These are phyloP conservation scores for Pitta sordida DNA, from an alignment of 2,113 vertebrate genomes.

Conservation along the genomic window DNA sequence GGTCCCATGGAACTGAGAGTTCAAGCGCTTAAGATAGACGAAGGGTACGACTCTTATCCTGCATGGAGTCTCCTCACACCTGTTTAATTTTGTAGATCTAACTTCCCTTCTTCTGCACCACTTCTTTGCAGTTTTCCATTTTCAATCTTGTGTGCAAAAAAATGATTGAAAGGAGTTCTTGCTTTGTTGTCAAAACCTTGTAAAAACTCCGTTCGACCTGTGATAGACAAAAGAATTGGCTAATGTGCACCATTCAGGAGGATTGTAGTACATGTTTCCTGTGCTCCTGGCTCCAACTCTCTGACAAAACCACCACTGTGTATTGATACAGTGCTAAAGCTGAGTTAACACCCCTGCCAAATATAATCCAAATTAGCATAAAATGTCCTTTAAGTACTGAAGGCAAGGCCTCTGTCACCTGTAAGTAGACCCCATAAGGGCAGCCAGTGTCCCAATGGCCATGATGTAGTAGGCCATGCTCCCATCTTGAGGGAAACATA, in stretches of 20 bases:
- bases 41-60: background rate
- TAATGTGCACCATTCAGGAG: background rate
- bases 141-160: background rate
- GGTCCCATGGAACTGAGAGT: background rate
- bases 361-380: background rate
- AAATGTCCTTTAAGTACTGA: background rate
- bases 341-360: background rate
- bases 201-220: background rate
- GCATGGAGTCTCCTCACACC: background rate
- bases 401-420: background rate
- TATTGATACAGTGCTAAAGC: background rate
- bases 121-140: background rate
- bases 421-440: background rate
- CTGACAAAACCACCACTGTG: background rate
- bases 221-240: background rate
- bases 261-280: fast-evolving
- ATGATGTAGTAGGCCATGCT: fast-evolving
- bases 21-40: background rate
- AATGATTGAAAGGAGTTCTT: background rate
- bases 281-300: background rate
- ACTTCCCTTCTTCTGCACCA: background rate
- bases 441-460: background rate
- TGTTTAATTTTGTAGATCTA: background rate
- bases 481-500: background rate
- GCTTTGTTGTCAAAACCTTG: background rate